Base-by-base conservation (phyloP, 2,113 vertebrate genomes). In the Forbesichthys papilliferus region DNA sequence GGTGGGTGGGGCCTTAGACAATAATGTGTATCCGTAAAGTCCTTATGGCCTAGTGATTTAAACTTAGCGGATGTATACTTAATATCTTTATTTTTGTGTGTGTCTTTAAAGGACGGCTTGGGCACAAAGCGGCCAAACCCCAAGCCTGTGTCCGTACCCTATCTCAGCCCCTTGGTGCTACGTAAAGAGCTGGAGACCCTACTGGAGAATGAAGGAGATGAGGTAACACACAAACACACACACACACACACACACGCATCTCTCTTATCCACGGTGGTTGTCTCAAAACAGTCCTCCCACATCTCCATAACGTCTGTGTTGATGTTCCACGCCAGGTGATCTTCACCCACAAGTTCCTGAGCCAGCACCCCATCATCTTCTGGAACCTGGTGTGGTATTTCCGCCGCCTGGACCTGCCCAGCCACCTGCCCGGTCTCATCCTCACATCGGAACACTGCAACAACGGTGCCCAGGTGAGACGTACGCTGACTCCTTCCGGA, bases 331-430 rank as follows among this genome's bases (percentile, higher is more conserved):
- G 13, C 48, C 75, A 93, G 92, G 96, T 99, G 56, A 96, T 99
- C 85, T 95, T 97, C 84, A 98, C 95, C 10, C 95, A 96, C 67
- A 98, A 95, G 74, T 99, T 99, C 86, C 97, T 99, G 82, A 97
- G 95, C 87, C 96, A 99, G 85, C 98, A 99, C 78, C 98, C 98
- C 2, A 99, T 99, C 77, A 96, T 99, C 81, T 99, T 98, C 92
- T 99, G 98, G 98, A 99, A 99, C 86, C 89, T 99, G 33, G 95
- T 99, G 36, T 99, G 96, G 96, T 99, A 98, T 91, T 99, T 99
- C 87, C 94, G 86, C 11, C 94, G 96, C 11, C 78, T 99, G 86
- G 96, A 99, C 77, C 91, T 99, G 71, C 96, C 95, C 77, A 95
- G 93, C 88, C 95, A 96, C 82, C 91, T 99, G 27, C 96, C 98